Percentiles rank a stretch among this genome's conserved stretches.
These are phyloP conservation scores for Ahaetulla prasina DNA, from an alignment of 2,113 vertebrate genomes.

Conservation along the genomic window DNA sequence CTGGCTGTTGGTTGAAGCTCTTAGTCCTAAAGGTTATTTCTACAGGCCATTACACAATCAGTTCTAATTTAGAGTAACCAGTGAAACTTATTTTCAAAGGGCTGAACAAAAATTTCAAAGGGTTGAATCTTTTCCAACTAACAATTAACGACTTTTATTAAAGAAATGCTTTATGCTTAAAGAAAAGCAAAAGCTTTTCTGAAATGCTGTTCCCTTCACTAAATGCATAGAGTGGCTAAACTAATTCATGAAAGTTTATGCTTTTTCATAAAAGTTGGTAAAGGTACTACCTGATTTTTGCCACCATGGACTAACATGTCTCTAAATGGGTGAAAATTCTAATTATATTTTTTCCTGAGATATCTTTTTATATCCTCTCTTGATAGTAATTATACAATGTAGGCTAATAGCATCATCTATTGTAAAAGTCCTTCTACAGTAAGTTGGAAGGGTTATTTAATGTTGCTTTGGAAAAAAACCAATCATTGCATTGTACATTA, in stretches of 20 bases:
- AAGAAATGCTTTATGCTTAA: neutral
- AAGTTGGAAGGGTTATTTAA: neutral
- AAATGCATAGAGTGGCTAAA: neutral
- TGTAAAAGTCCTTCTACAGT: neutral
- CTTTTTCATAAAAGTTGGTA: neutral
- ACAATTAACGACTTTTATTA: neutral
- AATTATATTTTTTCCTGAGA: conserved; percentile 13
- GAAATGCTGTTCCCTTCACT: neutral
- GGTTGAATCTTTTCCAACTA: neutral
- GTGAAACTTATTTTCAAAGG: neutral
- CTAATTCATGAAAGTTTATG: neutral
- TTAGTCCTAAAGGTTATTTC: neutral
- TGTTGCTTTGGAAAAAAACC: conserved; percentile 15
- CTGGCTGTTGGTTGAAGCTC: neutral
- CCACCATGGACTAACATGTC: neutral
- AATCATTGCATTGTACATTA: neutral
- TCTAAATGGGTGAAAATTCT: neutral
- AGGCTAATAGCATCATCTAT: neutral
- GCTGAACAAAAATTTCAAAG: neutral
- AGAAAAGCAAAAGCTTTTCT: neutral
- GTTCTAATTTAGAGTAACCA: neutral
- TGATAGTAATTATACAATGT: neutral
- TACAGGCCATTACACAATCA: neutral
- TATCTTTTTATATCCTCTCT: conserved; percentile 17
- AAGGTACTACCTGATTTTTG: neutral